These are phyloP conservation scores for Norana najaformis DNA, from an alignment of 2,888 invertebrate species.

Conservation along the genomic window DNA sequence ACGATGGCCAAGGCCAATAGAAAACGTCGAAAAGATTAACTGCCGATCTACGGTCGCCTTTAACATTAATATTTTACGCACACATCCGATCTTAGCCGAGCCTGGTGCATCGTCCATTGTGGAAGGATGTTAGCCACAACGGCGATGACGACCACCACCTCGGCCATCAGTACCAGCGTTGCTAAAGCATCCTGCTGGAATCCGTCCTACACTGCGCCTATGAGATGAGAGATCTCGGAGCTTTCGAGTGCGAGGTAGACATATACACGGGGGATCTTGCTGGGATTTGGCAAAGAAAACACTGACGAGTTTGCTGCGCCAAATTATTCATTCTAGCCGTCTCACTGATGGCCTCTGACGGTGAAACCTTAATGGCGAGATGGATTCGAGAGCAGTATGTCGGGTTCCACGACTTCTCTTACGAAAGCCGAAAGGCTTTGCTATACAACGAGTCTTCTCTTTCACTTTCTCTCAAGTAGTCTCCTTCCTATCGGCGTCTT, in stretches of 20 bases:
- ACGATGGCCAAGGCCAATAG: constrained; percentile 15
- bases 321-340: not conserved
- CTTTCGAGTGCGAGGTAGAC: not conserved
- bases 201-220: not conserved
- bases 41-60: constrained; percentile 18
- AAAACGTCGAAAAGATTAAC: constrained; percentile 24
- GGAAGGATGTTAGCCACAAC: not conserved
- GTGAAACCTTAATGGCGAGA: not conserved
- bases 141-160: not conserved
- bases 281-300: not conserved
- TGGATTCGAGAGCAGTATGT: not conserved
- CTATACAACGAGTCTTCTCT: not conserved
- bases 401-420: not conserved
- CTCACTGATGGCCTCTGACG: not conserved
- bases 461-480: not conserved
- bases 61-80: constrained; percentile 25
- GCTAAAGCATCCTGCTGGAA: not conserved
- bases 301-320: not conserved
- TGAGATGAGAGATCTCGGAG: not conserved
- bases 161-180: not conserved
- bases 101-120: not conserved
- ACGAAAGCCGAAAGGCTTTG: not conserved
- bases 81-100: constrained; percentile 14
- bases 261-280: not conserved
- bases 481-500: not conserved